These are phyloP conservation scores for Psilopsiagon aurifrons DNA, from an alignment of 2,113 vertebrate species.

Conservation along the genomic window DNA sequence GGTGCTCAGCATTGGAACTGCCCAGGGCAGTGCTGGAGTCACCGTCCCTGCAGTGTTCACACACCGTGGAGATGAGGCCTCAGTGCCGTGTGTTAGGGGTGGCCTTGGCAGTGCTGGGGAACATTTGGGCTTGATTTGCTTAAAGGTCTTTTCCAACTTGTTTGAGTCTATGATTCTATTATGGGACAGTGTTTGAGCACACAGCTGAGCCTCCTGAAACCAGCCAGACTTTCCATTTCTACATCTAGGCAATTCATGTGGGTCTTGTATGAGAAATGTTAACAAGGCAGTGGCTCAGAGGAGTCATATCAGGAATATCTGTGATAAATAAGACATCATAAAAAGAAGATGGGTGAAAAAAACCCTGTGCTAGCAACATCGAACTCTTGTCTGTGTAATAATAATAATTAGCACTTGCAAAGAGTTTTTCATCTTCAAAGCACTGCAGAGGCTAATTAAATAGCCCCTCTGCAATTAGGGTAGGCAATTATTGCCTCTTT, in stretches of 20 bases:
- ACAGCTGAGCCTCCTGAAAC: neutral
- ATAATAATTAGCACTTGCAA: constrained; percentile 70
- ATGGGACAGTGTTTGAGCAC: neutral
- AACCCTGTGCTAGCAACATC: neutral
- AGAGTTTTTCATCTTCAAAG: constrained; percentile 71
- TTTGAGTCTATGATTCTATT: neutral
- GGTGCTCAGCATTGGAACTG: too few relatives aligned
- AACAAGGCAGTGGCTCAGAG: neutral
- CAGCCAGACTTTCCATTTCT: neutral
- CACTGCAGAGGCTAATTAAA: constrained; percentile 60
- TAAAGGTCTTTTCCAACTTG: neutral
- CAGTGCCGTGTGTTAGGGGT: neutral
- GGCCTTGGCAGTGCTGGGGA: neutral
- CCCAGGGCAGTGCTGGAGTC: too few relatives aligned
- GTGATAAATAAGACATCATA: constrained; percentile 58
- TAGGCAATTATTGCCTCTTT: constrained; percentile 59
- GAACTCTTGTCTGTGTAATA: constrained; percentile 52
- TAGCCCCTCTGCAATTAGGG: constrained; percentile 1
- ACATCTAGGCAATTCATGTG: neutral
- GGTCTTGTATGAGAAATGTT: neutral
- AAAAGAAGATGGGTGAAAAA: constrained; percentile 9
- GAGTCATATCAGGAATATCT: neutral
- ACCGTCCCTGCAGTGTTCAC: neutral
- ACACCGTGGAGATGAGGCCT: accelerated
- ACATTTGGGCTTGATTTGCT: accelerated